A percentile compares a stretch with the other conserved stretches of the same genome.
Evolutionary conservation across 2,888 invertebrate species (phyloP).

Genomic region (Caenorhabditis wallacei): DNA sequence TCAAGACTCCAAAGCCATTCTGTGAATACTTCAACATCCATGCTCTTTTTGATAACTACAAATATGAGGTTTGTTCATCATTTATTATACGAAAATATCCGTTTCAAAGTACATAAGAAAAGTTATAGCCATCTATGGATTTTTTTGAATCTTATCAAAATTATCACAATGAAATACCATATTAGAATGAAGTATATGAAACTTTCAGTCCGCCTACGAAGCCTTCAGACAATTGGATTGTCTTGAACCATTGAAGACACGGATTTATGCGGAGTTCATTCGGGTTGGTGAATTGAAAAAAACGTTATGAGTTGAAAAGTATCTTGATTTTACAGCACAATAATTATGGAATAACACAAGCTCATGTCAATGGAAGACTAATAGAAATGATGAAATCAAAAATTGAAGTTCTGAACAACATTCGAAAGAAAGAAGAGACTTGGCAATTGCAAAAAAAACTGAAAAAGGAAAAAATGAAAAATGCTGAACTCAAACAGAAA

Average conservation of each 20-base stretch:
- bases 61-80: background rate
- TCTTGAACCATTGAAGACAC: background rate
- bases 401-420: background rate
- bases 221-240: conserved; percentile 6
- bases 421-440: no score
- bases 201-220: conserved; percentile 6
- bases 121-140: no score
- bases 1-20: conserved; percentile 8
- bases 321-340: no score
- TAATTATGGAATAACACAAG: conserved; percentile 9
- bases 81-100: no score
- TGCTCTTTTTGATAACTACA: background rate
- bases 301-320: background rate
- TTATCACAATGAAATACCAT: no score
- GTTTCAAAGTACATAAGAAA: no score
- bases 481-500: no score
- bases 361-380: conserved; percentile 5
- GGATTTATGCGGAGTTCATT: conserved; percentile 18
- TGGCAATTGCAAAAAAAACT: no score
- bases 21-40: conserved; percentile 20
- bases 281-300: conserved; percentile 6
- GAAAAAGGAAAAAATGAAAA: no score
- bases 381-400: conserved; percentile 14
- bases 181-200: no score
- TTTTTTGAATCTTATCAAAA: no score